Percentiles rank a stretch among this genome's conserved stretches.
Conservation (phyloP, 2,797 vertebrate genomes). For the Nyctibius grandis region DNA sequence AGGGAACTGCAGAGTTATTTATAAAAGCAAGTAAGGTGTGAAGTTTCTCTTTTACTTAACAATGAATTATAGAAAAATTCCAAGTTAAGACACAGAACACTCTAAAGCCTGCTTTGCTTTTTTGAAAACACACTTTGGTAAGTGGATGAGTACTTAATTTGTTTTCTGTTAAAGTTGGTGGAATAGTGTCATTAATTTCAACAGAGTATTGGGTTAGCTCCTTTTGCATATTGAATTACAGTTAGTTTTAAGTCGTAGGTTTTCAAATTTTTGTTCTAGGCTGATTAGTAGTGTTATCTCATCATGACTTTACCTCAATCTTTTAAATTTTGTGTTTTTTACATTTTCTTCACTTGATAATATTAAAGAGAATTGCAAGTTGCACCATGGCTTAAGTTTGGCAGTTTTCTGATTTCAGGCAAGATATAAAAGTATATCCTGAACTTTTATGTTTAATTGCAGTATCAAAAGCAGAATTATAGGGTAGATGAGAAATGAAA, state of each 20-base stretch:
- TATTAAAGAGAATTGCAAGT: neutral
- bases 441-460: neutral
- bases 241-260: neutral
- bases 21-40: neutral
- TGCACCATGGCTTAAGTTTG: neutral
- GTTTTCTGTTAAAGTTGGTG: neutral
- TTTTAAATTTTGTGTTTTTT: neutral
- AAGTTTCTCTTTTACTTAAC: neutral
- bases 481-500: neutral
- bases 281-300: neutral
- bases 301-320: neutral
- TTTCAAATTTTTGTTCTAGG: neutral
- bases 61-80: neutral
- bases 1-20: neutral
- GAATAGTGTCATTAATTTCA: neutral
- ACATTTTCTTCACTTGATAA: neutral
- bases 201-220: neutral
- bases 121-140: neutral
- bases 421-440: neutral
- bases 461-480: neutral
- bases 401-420: neutral
- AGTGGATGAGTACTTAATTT: neutral
- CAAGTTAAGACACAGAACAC: neutral
- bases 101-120: neutral
- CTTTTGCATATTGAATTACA: neutral